These are phyloP conservation scores for Chrysocyon brachyurus DNA, from an alignment of 2,797 vertebrate genomes.

Conservation along the genomic window DNA sequence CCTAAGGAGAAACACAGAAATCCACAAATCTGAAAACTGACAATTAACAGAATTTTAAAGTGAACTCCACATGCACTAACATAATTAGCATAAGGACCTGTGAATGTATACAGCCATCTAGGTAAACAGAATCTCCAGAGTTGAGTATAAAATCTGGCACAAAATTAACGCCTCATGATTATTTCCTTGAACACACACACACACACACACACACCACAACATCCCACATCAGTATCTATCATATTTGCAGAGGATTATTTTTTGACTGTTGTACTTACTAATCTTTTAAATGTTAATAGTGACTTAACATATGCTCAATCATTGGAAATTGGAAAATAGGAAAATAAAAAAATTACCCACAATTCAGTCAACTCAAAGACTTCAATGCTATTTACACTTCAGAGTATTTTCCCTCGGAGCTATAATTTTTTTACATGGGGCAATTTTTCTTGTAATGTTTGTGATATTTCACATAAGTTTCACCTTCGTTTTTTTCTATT, in stretches of 20 bases:
- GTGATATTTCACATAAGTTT: neutral
- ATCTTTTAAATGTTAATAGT: neutral
- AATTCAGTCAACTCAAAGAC: neutral
- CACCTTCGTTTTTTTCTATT: neutral
- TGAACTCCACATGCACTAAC: rapidly evolving
- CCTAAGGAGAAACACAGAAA: neutral
- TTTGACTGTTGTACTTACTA: neutral
- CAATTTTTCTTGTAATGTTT: neutral
- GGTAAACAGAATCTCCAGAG: neutral
- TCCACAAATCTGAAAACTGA: neutral
- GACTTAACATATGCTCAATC: neutral
- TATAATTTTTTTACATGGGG: neutral
- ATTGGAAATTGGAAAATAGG: neutral
- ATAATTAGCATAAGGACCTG: neutral
- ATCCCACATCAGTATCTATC: neutral
- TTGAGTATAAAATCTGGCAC: neutral
- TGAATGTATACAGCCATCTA: rapidly evolving
- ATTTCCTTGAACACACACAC: neutral
- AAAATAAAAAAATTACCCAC: neutral
- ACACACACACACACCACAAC: too few relatives aligned
- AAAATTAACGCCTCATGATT: neutral
- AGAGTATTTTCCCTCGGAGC: neutral
- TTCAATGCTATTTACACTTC: neutral
- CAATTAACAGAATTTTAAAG: neutral
- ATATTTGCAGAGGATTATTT: neutral